These are phyloP conservation scores for Philypnodon macrostomus DNA, from an alignment of 2,797 vertebrate genomes.

Conservation along the genomic window DNA sequence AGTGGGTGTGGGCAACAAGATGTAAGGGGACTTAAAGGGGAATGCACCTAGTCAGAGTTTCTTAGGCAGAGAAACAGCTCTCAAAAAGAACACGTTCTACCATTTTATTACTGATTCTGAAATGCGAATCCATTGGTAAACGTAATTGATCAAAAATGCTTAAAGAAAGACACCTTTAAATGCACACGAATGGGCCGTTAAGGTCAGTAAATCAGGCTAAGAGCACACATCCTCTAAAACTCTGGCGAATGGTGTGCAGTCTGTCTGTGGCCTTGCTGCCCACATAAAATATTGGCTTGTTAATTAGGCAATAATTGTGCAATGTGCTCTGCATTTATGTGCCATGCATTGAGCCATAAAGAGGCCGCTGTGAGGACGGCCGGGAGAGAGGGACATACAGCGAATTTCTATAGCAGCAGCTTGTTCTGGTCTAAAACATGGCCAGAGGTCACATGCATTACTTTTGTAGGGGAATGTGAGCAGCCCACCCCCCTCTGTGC, in stretches of 20 bases:
- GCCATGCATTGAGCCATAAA: conserved; percentile 64
- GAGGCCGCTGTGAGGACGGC: conserved; percentile 51
- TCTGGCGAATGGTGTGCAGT: conserved; percentile 63
- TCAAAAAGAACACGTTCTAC: no score
- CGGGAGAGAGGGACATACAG: conserved; percentile 27
- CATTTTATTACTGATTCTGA: no score
- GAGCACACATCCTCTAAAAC: conserved; percentile 59
- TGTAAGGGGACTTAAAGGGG: no score
- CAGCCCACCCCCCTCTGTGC: conserved; percentile 24
- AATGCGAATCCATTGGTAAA: no score
- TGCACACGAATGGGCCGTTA: conserved; percentile 21
- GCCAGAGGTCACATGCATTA: conserved; percentile 46
- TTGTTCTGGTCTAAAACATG: conserved; percentile 31
- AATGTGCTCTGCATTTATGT: conserved; percentile 68
- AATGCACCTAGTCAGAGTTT: no score
- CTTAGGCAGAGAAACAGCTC: no score
- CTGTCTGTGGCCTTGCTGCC: conserved; percentile 60
- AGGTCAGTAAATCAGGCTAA: conserved; percentile 63
- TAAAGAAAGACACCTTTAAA: no score
- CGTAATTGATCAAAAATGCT: no score
- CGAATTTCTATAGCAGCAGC: conserved; percentile 29
- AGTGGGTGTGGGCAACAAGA: no score
- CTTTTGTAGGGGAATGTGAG: conserved; percentile 33
- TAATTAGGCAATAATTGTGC: conserved; percentile 75
- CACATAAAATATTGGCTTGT: conserved; percentile 72